These are phyloP conservation scores for Poeciliopsis retropinna DNA, from an alignment of 2,113 vertebrate genomes.

Conservation along the genomic window DNA sequence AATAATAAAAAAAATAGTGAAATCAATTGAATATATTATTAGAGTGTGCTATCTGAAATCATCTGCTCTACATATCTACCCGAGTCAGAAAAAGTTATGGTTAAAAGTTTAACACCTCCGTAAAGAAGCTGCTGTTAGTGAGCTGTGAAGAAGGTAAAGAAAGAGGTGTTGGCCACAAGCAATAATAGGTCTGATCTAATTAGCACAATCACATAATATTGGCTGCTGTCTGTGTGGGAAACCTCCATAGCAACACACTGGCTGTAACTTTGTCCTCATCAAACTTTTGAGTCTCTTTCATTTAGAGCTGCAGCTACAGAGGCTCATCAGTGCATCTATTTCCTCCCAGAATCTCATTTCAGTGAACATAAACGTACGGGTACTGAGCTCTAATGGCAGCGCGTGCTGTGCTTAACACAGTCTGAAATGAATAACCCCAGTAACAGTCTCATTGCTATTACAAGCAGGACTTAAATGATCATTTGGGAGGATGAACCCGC, in stretches of 20 bases:
- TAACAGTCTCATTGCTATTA: slow-evolving; percentile 74
- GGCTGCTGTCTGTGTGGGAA: slow-evolving; percentile 5
- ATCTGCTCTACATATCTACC: slow-evolving; percentile 29
- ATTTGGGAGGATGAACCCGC: slow-evolving; percentile 64
- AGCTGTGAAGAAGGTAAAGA: slow-evolving; percentile 8
- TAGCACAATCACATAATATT: slow-evolving; percentile 26
- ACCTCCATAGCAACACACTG: background rate
- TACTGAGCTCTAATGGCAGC: slow-evolving; percentile 67
- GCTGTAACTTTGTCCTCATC: slow-evolving; percentile 35
- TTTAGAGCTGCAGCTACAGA: slow-evolving; percentile 25
- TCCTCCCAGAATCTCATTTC: slow-evolving; percentile 66
- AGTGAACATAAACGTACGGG: slow-evolving; percentile 51
- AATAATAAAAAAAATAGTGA: background rate
- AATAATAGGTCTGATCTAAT: slow-evolving; percentile 47
- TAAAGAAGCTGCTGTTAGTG: slow-evolving; percentile 24
- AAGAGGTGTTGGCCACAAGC: slow-evolving; percentile 14
- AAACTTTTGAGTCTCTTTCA: slow-evolving; percentile 32
- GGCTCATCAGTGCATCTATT: slow-evolving; percentile 55
- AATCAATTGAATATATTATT: background rate
- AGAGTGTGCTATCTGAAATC: slow-evolving; percentile 82
- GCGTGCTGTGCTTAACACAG: slow-evolving; percentile 80
- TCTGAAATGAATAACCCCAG: slow-evolving; percentile 77
- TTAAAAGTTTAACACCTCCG: slow-evolving; percentile 49
- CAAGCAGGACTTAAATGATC: slow-evolving; percentile 73
- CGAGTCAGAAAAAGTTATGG: background rate